These are phyloP conservation scores for Salminus brasiliensis DNA, from an alignment of 2,113 vertebrate genomes.

Conservation along the genomic window DNA sequence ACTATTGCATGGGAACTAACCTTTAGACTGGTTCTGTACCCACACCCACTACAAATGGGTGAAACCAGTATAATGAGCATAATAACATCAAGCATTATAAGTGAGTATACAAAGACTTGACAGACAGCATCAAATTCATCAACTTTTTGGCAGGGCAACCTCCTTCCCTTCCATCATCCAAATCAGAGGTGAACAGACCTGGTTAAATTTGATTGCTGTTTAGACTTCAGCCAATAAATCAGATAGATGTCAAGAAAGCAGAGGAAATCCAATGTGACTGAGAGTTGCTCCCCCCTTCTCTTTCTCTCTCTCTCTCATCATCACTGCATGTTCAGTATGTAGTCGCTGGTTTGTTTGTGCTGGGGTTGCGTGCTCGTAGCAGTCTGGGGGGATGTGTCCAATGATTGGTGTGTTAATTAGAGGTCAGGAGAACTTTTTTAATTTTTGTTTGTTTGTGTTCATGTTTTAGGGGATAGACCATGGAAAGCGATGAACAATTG, in stretches of 20 bases:
- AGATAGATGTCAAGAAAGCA: slow-evolving; percentile 11
- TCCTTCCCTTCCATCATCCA: not conserved
- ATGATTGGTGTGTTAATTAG: slow-evolving; percentile 48
- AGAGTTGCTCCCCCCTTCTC: not conserved
- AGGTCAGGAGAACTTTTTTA: slow-evolving; percentile 31
- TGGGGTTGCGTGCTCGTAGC: slow-evolving; percentile 30
- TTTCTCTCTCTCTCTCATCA: not conserved
- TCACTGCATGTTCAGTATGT: slow-evolving; percentile 7
- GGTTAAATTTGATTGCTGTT: not conserved
- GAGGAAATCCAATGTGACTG: slow-evolving; percentile 21
- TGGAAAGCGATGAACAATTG: not conserved
- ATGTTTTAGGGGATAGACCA: not conserved
- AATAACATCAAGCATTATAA: not conserved
- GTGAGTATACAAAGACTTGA: not conserved
- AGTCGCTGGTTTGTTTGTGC: slow-evolving; percentile 47
- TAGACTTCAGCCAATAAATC: slow-evolving; percentile 10
- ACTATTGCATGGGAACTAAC: not conserved
- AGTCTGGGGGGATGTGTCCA: slow-evolving; percentile 35
- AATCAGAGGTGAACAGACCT: not conserved
- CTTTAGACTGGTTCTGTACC: not conserved
- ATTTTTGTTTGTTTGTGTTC: slow-evolving; percentile 8
- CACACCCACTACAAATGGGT: too few species aligned
- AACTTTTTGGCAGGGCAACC: not conserved
- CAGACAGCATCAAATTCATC: not conserved
- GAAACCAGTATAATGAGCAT: not conserved